Evolutionary conservation across 2,888 invertebrate species (phyloP), one percentile per base, ranked within the genome.

Genomic region (Nezara viridula): DNA sequence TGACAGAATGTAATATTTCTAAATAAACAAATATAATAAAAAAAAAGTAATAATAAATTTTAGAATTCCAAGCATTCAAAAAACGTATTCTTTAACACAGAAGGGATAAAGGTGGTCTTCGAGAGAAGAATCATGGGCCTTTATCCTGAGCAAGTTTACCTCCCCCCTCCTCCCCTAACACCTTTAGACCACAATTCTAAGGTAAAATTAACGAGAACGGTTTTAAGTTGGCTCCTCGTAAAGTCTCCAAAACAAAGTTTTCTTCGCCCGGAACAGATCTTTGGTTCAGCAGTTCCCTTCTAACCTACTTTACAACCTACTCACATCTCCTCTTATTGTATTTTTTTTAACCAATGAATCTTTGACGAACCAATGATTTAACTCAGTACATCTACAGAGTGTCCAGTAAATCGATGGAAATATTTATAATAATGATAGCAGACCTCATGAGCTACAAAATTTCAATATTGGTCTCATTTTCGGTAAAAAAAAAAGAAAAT

Each of bases 131-230:
- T 81, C 81, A 81, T 81, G 44, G 24, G 81, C 44, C 40, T 44
- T n/a, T 40, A 16, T 44, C n/a, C 81, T 47, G 10, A n/a, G 81
- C 81, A 81, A 81, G 81, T 81, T 81, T n/a, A 1, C n/a, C 44
- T 4, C 4, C 44, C 24, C 44, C 12, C 3, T 37, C 37, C 73
- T 10, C n/a, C 50, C 21, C 14, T 49, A 3, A 4, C 32, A 24
- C 32, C 66, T 19, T 73, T 73, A 73, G 66, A 73, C 66, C 32
- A 73, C 66, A 37, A 37, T 37, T 73, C 32, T 32, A 81, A 81
- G 81, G 81, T 81, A n/a, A 81, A 81, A 81, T 81, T 81, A 81
- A 81, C 81, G 81, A 47, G 81, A 81, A 81, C 81, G 10, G 81
- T 81, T 81, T 81, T 81, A 44, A 81, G n/a, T 81, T 81, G 21